These are phyloP conservation scores for Carcharodon carcharias DNA, from an alignment of 2,797 vertebrate species.

Conservation along the genomic window DNA sequence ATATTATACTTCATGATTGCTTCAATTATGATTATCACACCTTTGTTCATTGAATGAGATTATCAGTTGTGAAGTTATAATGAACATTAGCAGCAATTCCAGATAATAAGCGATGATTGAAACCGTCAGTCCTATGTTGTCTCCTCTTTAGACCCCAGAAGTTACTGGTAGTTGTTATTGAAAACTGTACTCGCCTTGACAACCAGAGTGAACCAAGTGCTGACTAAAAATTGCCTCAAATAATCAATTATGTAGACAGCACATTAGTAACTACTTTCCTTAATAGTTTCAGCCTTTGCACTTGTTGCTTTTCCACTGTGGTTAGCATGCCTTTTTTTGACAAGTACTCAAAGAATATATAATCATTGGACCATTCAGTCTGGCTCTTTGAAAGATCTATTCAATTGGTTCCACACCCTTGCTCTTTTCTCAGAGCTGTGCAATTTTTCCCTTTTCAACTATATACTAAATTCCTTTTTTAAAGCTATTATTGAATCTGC, in stretches of 20 bases:
- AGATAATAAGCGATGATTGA: not conserved
- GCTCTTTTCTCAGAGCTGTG: not conserved
- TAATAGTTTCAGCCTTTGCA: not conserved
- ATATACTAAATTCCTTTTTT: too few species aligned
- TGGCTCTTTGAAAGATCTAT: not conserved
- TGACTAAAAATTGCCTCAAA: not conserved
- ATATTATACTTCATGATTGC: too few species aligned
- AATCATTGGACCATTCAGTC: not conserved
- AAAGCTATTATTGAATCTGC: not conserved
- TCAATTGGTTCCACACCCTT: not conserved
- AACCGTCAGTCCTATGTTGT: not conserved
- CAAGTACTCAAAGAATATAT: not conserved
- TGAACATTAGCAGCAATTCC: not conserved
- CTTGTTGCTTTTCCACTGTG: not conserved
- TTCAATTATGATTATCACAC: not conserved
- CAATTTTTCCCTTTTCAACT: not conserved
- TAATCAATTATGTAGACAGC: not conserved
- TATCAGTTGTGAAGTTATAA: not conserved
- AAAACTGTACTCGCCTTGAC: not conserved
- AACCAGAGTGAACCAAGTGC: not conserved
- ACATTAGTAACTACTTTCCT: not conserved
- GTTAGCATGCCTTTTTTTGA: not conserved
- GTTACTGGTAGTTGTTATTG: not conserved
- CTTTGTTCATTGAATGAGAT: not conserved
- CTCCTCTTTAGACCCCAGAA: not conserved